Conservation (phyloP, 2,888 invertebrate genomes). For the Theodoxus fluviatilis region DNA sequence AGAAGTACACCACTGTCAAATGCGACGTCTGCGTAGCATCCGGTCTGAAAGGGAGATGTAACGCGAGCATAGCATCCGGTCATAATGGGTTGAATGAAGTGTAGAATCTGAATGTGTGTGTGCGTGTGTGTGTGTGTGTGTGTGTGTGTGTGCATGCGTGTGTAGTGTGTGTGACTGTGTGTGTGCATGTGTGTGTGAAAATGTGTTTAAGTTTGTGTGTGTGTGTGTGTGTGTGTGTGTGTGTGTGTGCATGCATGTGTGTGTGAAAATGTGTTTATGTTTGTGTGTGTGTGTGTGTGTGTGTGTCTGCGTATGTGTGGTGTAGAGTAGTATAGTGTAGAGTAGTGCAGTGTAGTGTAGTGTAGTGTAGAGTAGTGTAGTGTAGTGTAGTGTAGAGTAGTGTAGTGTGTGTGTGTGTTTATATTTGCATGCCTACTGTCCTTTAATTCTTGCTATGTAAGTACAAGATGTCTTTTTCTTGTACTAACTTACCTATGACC, state of each 20-base stretch:
- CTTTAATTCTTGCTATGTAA: too few species aligned
- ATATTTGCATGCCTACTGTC: too few species aligned
- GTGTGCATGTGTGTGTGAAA: not conserved
- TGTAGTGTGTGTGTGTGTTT: too few species aligned
- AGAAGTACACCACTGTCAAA: too few species aligned
- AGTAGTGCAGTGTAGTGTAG: not conserved
- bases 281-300: slow-evolving; percentile 11
- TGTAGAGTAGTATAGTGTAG: not conserved
- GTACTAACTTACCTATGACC: too few species aligned
- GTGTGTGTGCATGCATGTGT: slow-evolving; percentile 13
- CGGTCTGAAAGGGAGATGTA: too few species aligned
- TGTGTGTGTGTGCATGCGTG: not conserved
- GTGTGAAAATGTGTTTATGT: not conserved
- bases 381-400: too few species aligned
- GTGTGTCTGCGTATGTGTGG: not conserved
- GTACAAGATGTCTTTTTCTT: too few species aligned
- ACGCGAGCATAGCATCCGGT: too few species aligned
- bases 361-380: not conserved
- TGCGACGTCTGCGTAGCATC: too few species aligned
- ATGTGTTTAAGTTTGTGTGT: not conserved
- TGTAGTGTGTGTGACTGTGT: not conserved
- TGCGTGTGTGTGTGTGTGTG: not conserved
- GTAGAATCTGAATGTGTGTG: too few species aligned
- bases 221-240: slow-evolving; percentile 10
- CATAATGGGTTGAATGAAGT: too few species aligned